A percentile compares a stretch with the other conserved stretches of the same genome.
Conservation (phyloP, 2,113 vertebrate genomes). For the Dinomys branickii region DNA sequence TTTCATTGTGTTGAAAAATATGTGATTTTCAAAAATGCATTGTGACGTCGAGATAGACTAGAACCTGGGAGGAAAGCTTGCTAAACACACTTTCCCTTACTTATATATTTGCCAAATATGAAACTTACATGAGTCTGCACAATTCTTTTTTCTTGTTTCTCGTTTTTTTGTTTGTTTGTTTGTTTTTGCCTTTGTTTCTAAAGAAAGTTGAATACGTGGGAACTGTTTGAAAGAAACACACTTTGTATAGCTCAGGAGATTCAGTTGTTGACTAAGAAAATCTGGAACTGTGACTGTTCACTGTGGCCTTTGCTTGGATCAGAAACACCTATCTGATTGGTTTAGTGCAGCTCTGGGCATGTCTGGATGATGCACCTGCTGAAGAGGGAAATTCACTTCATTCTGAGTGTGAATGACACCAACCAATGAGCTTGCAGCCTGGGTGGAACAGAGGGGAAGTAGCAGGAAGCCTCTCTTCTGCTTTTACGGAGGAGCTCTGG, state of each 20-base stretch:
- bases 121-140: background rate
- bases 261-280: background rate
- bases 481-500: background rate
- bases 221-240: background rate
- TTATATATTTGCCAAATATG: background rate
- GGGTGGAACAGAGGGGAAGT: background rate
- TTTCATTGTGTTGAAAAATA: background rate
- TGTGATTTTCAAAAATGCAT: background rate
- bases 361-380: background rate
- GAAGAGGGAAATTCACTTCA: background rate
- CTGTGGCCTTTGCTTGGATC: background rate
- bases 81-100: background rate
- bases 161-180: no score
- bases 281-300: background rate
- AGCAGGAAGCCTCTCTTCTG: background rate
- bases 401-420: background rate
- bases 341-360: background rate
- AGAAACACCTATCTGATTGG: background rate
- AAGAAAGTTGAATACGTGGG: background rate
- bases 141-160: background rate
- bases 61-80: background rate
- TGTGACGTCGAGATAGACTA: background rate
- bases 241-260: background rate
- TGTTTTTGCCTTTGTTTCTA: background rate
- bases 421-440: background rate